Percentiles rank a stretch among this genome's conserved stretches.
phyloP scores from a whole-genome alignment of 2,113 vertebrate genomes.

The Cygnus atratus region DNA sequence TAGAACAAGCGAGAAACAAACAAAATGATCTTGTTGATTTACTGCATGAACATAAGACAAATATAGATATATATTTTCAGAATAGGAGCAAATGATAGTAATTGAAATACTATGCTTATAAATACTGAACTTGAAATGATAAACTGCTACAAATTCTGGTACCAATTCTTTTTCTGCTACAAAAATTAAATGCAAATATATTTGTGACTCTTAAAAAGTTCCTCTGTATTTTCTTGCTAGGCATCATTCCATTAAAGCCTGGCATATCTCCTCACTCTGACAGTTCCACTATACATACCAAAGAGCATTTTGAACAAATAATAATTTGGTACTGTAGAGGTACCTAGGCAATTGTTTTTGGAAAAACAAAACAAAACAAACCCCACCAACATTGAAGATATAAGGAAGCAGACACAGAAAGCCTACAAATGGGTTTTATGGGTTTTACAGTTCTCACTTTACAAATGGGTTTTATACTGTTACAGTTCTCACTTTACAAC shows the following conservation, averaged over 20 bases:
- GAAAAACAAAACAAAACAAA: background rate
- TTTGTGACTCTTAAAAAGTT: background rate
- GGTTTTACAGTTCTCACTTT: background rate
- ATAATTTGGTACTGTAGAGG: background rate
- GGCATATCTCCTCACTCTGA: background rate
- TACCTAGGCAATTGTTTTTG: background rate
- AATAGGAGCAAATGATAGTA: background rate
- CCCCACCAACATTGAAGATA: background rate
- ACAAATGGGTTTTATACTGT: background rate
- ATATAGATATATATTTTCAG: too few relatives aligned
- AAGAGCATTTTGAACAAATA: background rate
- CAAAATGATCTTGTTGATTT: background rate
- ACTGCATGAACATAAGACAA: background rate
- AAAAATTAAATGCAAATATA: background rate
- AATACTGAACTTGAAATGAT: background rate
- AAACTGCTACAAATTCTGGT: background rate
- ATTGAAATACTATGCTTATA: background rate
- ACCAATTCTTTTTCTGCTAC: background rate
- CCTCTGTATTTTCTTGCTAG: too few relatives aligned
- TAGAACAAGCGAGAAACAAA: background rate
- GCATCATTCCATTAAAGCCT: background rate
- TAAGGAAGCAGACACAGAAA: background rate
- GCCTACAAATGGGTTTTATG: background rate
- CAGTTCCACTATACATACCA: background rate
- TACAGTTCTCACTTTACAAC: background rate